These are phyloP conservation scores for Bellardia pandia DNA, from an alignment of 2,888 invertebrate genomes.

Conservation along the genomic window DNA sequence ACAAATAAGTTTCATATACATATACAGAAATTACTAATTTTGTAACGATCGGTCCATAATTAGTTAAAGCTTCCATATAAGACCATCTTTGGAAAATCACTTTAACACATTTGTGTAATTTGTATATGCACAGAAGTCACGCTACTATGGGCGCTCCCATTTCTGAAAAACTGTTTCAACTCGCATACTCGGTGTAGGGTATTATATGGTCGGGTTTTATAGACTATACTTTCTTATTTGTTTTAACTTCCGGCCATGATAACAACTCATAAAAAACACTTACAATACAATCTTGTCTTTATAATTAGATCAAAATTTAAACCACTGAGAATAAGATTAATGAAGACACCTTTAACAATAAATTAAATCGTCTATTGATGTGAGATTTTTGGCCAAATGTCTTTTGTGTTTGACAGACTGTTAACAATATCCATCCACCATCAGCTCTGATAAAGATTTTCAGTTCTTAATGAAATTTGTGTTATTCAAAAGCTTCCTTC, in stretches of 20 bases:
- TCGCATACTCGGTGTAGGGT: too few species aligned
- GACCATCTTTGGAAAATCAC: too few species aligned
- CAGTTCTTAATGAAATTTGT: not conserved
- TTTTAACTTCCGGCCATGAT: constrained; percentile 30
- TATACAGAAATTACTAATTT: too few species aligned
- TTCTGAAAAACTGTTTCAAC: too few species aligned
- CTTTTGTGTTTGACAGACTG: not conserved
- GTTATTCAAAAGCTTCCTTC: constrained; percentile 37
- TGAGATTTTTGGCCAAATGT: not conserved
- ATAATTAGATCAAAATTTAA: constrained; percentile 36
- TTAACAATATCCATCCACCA: not conserved
- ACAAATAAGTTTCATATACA: too few species aligned
- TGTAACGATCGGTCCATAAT: too few species aligned
- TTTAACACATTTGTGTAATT: too few species aligned
- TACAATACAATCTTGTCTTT: constrained; percentile 4
- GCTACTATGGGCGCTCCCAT: too few species aligned
- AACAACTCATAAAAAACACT: not conserved
- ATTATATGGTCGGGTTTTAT: too few species aligned
- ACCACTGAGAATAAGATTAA: not conserved
- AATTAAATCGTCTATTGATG: not conserved
- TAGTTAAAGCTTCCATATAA: too few species aligned
- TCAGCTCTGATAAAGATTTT: not conserved
- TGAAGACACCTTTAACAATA: constrained; percentile 1
- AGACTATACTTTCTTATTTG: too few species aligned
- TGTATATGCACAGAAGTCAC: too few species aligned